Evolutionary conservation across 2,113 vertebrate genomes (phyloP), one percentile per base, ranked within the genome.

Genomic region (Cisticola juncidis): DNA sequence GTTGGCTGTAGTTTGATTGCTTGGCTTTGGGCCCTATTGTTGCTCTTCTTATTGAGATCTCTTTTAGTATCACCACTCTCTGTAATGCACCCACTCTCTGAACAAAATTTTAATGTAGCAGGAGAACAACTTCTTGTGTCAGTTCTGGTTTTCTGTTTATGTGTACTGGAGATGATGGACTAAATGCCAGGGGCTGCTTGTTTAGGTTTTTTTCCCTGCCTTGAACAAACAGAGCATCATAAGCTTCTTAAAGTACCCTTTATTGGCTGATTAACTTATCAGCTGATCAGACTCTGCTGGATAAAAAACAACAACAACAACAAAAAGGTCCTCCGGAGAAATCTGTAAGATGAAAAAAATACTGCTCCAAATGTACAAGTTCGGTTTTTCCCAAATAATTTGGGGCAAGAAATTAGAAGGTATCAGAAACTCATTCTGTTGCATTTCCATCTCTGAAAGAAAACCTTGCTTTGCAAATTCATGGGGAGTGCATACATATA

Each of bases 221-320:
- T 57, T 83, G 23, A 58, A 38, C 23, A 85, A 77, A 50, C 19
- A 73, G 38, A 74, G 25, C 29, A 64, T 82, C 48, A 29, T 62
- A 62, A 72, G 4, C 20, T 54, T n/a, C 58, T 28, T 56, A 71
- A n/a, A 18, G 8, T 51, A 4, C 9, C 31, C 29, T 60, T 78
- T 40, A 14, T 6, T 81, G 64, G 5, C 22, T 51, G 19, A 68
- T 74, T 45, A 70, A 50, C 24, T 58, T 54, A 38, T 1, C 56
- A 83, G 31, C 40, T 86, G 31, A 31, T 76, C 40, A 72, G 33
- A 82, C 29, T 85, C 73, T 9, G 33, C 35, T 44, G 36, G 57
- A 35, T 29, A 42, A 58, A 60, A 51, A 96, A 85, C 92, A 96
- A 74, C 85, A 95, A 94, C 92, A 96, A 79, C 85, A 95, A 94